Conservation (phyloP, 2,797 vertebrate genomes). For the Malacoraja senta region DNA sequence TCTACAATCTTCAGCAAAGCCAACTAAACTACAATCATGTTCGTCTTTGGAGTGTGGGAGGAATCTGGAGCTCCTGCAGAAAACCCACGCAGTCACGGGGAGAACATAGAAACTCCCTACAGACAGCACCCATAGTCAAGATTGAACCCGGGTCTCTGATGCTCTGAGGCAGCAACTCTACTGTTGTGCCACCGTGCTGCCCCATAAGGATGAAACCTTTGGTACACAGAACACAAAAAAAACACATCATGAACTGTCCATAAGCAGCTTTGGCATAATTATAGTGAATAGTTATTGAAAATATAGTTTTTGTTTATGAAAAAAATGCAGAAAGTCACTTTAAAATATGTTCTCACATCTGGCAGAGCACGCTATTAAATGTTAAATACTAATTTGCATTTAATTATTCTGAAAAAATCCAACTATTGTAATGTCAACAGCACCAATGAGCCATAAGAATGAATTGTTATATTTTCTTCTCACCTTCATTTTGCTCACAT, state of each 20-base stretch:
- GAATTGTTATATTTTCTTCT: background rate
- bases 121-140: too few species aligned
- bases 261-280: too few species aligned
- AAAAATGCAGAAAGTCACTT: background rate
- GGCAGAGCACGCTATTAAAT: background rate
- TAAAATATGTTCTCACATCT: background rate
- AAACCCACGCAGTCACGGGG: too few species aligned
- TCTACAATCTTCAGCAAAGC: too few species aligned
- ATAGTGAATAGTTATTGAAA: background rate
- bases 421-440: background rate
- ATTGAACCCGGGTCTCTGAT: too few species aligned
- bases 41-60: too few species aligned
- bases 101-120: too few species aligned
- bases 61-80: too few species aligned
- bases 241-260: background rate
- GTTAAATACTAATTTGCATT: conserved; percentile 25
- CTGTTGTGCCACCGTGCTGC: too few species aligned
- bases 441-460: background rate
- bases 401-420: background rate
- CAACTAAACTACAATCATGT: too few species aligned
- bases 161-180: too few species aligned
- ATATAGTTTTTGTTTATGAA: background rate
- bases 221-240: background rate
- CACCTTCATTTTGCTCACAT: background rate
- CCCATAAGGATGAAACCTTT: background rate